Conservation (phyloP, 2,797 vertebrate genomes). For the Phylloscopus collybita region DNA sequence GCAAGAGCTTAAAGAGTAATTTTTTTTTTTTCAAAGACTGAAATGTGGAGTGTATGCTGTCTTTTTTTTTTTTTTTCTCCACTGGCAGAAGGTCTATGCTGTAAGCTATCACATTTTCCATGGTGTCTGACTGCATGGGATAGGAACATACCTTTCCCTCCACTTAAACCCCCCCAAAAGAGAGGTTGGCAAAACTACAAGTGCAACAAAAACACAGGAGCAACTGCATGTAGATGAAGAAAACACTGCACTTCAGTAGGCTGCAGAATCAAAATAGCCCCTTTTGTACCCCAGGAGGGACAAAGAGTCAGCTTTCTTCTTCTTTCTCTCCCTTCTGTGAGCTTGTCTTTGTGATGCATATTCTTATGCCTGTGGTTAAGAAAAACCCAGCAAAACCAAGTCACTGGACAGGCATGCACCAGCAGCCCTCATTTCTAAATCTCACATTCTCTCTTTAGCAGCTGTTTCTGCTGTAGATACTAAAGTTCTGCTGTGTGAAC, state of each 20-base stretch:
- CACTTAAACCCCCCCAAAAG: background rate
- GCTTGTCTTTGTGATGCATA: background rate
- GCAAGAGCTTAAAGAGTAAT: background rate
- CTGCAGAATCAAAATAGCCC: background rate
- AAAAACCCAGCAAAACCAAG: background rate
- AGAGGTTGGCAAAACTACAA: background rate
- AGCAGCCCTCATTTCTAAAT: background rate
- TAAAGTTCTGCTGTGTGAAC: background rate
- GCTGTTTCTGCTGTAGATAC: background rate
- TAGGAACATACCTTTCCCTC: background rate
- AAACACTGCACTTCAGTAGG: background rate
- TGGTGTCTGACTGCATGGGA: background rate
- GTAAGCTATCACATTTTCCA: slow-evolving; percentile 10
- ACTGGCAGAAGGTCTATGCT: background rate
- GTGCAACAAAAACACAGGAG: background rate
- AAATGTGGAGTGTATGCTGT: background rate
- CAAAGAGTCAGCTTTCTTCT: background rate
- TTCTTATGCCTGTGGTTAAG: background rate
- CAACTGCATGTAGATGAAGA: background rate
- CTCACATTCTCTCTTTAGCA: background rate
- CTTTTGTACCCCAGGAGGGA: background rate
- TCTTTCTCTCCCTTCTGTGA: background rate
- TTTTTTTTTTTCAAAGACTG: background rate
- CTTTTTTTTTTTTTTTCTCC: background rate
- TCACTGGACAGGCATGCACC: background rate